Evolutionary conservation across 1,140 invertebrate genomes (phyloP), one percentile per base, ranked within the genome.

Genomic region (Hyles euphorbiae): DNA sequence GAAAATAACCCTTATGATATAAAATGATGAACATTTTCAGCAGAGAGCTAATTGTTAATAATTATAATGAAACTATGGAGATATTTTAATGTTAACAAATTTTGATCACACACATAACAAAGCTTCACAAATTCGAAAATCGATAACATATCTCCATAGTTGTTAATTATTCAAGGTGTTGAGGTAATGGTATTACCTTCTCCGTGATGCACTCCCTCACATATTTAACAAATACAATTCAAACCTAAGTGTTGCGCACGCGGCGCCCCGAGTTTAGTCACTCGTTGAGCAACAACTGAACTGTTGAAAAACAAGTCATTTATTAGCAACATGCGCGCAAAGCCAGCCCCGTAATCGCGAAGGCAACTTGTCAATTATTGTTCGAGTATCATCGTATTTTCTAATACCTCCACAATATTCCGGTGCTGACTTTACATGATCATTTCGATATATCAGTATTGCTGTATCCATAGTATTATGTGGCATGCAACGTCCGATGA

Each of bases 241-340:
- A 87, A 88, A 86, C 81, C 81, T 88, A 87, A 83, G 82, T 84
- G 83, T 81, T 76, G 83, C 80, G 83, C 83, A 85, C 86, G 83
- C 86, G 73, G 83, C 86, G 83, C 83, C 83, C 83, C 81, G 78
- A 87, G 78, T 88, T 78, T 80, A 84, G 80, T 88, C 86, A 88
- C 86, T 88, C 86, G 75, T 78, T 86, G 86, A 83, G 86, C 83
- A 86, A 88, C 78, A 87, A 88, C 77, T 80, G 80, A 83, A 83
- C 83, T 88, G 86, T 88, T 83, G 86, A 88, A 88, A 88, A 88
- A 88, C 86, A 88, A 88, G 86, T 88, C 67, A 86, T 85, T 88
- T 78, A 88, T 88, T 88, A 88, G 82, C 83, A 83, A 84, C 81
- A 88, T 88, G 85, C 83, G 82, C 68, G 72, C 60, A 80, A 87